Evolutionary conservation across 1,140 invertebrate genomes (phyloP).

Genomic region (Nymphalis io): DNA sequence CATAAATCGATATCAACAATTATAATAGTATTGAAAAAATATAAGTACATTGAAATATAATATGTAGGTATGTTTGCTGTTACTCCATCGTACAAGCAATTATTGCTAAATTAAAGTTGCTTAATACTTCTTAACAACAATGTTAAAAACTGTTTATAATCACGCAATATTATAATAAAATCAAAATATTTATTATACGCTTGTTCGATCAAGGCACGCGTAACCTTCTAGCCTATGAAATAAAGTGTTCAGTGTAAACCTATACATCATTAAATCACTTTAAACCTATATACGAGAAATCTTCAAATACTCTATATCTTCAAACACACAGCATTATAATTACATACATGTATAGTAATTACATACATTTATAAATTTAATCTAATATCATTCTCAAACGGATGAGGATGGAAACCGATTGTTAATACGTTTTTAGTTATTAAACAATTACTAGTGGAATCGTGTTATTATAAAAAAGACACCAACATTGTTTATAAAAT

Average conservation of each 20-base stretch:
- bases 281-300: conserved; percentile 8
- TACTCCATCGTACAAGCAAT: conserved; percentile 7
- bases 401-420: conserved; percentile 15
- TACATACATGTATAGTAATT: not conserved
- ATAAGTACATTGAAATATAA: conserved; percentile 4
- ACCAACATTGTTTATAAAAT: conserved; percentile 22
- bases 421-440: not conserved
- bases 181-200: not conserved
- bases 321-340: not conserved
- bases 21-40: not conserved
- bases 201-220: not conserved
- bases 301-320: not conserved
- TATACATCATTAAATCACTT: no score
- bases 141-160: conserved; percentile 13
- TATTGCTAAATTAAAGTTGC: conserved; percentile 13
- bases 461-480: not conserved
- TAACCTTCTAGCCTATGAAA: not conserved
- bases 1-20: conserved; percentile 5
- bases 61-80: not conserved
- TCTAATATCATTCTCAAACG: conserved; percentile 11
- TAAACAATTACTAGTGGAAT: conserved; percentile 1
- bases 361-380: not conserved
- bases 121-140: conserved; percentile 20
- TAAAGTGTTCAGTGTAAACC: not conserved
- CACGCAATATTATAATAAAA: conserved; percentile 25